Evolutionary conservation across 2,113 vertebrate genomes (phyloP).

Genomic region (Ellobius talpinus): DNA sequence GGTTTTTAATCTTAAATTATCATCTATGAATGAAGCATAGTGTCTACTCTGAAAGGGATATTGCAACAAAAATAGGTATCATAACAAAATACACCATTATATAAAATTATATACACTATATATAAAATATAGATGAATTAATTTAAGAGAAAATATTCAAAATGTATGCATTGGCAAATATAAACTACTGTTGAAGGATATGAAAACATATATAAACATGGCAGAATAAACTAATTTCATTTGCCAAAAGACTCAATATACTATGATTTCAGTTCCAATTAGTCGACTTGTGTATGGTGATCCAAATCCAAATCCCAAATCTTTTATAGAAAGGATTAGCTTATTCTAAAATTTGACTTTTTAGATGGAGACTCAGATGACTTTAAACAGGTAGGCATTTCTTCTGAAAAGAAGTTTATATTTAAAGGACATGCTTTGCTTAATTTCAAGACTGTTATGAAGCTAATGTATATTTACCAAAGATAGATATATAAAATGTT

Average conservation of each 20-base stretch:
- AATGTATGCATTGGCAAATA: neutral
- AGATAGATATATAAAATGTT: neutral
- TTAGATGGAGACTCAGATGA: neutral
- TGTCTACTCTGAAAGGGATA: neutral
- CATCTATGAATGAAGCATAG: neutral
- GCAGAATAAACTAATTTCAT: neutral
- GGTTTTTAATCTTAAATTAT: neutral
- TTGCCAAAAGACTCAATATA: neutral
- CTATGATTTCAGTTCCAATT: neutral
- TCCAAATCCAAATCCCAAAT: neutral
- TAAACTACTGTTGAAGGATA: neutral
- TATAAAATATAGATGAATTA: neutral
- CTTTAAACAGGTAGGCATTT: neutral
- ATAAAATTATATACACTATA: too few species aligned
- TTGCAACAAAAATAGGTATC: neutral
- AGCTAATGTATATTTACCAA: neutral
- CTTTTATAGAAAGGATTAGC: neutral
- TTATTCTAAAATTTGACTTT: neutral
- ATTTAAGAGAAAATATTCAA: neutral
- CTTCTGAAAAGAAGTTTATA: neutral
- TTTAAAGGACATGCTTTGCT: neutral
- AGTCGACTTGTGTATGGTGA: neutral
- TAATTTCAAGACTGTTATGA: neutral
- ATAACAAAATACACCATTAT: neutral
- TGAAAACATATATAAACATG: neutral